These are phyloP conservation scores for Pantherophis guttatus DNA, from an alignment of 2,113 vertebrate species.

Conservation along the genomic window DNA sequence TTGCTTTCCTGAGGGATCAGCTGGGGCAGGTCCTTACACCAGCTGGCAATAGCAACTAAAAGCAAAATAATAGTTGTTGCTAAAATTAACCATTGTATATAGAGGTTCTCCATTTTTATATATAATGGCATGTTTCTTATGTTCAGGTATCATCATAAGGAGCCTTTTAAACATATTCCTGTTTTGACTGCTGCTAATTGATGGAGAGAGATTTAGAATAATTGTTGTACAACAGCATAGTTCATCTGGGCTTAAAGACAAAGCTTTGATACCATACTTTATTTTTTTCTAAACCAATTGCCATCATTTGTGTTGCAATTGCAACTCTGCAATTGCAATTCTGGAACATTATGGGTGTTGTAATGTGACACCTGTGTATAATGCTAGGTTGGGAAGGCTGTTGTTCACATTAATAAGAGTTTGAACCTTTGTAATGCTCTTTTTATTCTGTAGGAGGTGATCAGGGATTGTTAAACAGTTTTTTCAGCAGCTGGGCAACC, in stretches of 20 bases:
- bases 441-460: conserved; percentile 75
- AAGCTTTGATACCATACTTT: background rate
- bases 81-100: background rate
- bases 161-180: background rate
- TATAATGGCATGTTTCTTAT: background rate
- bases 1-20: no score
- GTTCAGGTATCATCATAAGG: background rate
- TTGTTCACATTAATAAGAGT: rapidly evolving
- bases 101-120: background rate
- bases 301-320: background rate
- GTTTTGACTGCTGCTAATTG: background rate
- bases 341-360: background rate
- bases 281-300: background rate
- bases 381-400: conserved; percentile 9
- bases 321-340: background rate
- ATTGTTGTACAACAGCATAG: background rate
- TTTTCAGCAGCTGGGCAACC: conserved; percentile 76
- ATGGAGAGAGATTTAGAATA: background rate
- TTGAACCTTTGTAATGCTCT: background rate
- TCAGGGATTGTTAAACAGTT: conserved; percentile 80
- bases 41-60: background rate
- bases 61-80: background rate
- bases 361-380: background rate
- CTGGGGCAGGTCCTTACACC: no score
- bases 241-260: background rate